A percentile compares a stretch with the other conserved stretches of the same genome.
These are phyloP conservation scores for Limonius californicus DNA, from an alignment of 1,140 invertebrate species.

Conservation along the genomic window DNA sequence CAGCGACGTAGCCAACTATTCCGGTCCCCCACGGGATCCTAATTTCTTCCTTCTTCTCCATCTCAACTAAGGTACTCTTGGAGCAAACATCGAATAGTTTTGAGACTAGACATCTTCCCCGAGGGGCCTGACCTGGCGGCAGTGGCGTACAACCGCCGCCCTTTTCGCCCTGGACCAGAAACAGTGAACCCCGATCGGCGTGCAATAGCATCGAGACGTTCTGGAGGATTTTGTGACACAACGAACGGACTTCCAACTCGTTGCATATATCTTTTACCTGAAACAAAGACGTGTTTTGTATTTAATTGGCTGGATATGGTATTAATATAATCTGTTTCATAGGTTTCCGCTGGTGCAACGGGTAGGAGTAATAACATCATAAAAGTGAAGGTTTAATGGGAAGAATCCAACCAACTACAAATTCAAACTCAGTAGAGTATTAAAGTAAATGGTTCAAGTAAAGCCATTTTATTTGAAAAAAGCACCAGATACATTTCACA, in stretches of 20 bases:
- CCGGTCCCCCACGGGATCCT: conserved; percentile 86
- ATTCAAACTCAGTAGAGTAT: no score
- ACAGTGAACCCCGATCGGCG: conserved; percentile 89
- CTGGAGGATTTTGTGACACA: conserved; percentile 95
- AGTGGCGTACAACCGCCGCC: conserved; percentile 41
- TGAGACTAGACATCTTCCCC: conserved; percentile 72
- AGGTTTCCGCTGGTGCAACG: no score
- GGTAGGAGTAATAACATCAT: no score
- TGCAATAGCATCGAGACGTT: conserved; percentile 89
- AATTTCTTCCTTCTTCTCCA: conserved; percentile 89
- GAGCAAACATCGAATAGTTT: conserved; percentile 93
- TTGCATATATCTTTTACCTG: conserved; percentile 95
- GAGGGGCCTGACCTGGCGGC: conserved; percentile 30
- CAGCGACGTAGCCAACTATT: conserved; percentile 90
- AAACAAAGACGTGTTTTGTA: conserved; percentile 44
- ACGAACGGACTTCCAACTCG: conserved; percentile 85
- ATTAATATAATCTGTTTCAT: neutral
- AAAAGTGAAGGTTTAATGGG: no score
- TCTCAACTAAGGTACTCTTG: conserved; percentile 82
- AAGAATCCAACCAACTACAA: no score
- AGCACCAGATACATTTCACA: no score
- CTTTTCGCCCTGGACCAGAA: conserved; percentile 81
- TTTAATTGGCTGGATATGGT: no score
- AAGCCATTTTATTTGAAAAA: no score
- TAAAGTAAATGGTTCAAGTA: no score